Conservation (phyloP, 2,113 vertebrate genomes). For the Mionectes macconnelli region DNA sequence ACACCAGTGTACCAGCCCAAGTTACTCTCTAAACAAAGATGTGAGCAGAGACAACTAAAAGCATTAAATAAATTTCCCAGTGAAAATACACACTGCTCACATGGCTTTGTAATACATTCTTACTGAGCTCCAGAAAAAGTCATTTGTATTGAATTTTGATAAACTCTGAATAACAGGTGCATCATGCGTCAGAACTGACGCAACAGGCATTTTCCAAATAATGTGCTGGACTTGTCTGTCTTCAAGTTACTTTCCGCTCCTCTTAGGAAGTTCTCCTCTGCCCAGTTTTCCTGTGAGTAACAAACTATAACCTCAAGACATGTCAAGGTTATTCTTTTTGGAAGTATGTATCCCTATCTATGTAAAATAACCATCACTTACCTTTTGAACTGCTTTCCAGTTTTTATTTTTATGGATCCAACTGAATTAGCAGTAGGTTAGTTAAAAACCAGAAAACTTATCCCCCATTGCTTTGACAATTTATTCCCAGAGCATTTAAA, state of each 20-base stretch:
- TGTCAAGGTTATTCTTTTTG: neutral
- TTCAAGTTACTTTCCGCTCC: neutral
- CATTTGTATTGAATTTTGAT: neutral
- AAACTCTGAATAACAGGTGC: neutral
- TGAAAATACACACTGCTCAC: neutral
- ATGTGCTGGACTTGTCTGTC: neutral
- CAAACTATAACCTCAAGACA: neutral
- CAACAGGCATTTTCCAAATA: neutral
- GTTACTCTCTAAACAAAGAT: neutral
- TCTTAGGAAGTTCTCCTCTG: neutral
- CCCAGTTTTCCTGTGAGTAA: neutral
- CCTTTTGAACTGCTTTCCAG: neutral
- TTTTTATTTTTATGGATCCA: neutral
- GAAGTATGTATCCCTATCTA: neutral
- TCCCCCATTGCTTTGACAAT: neutral
- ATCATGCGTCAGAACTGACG: rapidly evolving
- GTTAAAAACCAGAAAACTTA: neutral
- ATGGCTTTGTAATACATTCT: neutral
- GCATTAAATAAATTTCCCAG: neutral
- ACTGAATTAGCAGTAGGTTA: neutral
- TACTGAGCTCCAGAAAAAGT: neutral
- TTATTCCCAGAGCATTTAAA: neutral
- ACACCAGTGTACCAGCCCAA: neutral
- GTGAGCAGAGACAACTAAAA: neutral
- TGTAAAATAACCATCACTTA: neutral